Base-by-base conservation (phyloP, 2,113 vertebrate genomes). In the Campylomormyrus numenius region DNA sequence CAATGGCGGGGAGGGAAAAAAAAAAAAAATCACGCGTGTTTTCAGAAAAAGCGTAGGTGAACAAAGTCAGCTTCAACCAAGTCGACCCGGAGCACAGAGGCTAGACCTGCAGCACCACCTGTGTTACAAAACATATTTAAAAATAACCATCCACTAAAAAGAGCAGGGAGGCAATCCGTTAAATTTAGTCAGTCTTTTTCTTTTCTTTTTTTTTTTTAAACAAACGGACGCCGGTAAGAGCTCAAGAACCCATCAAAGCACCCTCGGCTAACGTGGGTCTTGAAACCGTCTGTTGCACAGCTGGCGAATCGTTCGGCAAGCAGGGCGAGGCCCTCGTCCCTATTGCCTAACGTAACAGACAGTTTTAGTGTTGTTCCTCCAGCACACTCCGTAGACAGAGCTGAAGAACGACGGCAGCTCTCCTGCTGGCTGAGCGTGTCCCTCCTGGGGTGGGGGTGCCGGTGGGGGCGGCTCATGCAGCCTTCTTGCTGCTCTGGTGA, bases 401-500 rank as follows among this genome's bases (percentile, higher is more conserved):
- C 49, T 50, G 49, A 53, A 31, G 21, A 42, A 9, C 48, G 86
- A 56, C 49, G 27, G 62, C 27, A 27, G 62, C 27, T 50, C 83
- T 24, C 31, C 50, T 17, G 50, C 31, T 13, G 86, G 87, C 87
- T 39, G 35, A 62, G 42, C 21, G 45, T 45, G 50, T 56, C 50
- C 19, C 86, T 70, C 48, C 27, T 35, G 50, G 77, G 39, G 19
- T 9, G 39, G 77, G 35, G 70, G 70, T 77, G 70, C 21, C 0
- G 56, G 6, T 9, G n/a, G n/a, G 35, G 74, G 74, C 15, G n/a
- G 21, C 83, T 93, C 92, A 97, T 89, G 96, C 95, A 13, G 95
- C 95, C 94, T 97, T 97, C 94, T 97, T 97, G 91, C 95, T 96
- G 90, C 96, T 96, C 93, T 97, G 96, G 90, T 96, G 95, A 87